Conservation (phyloP, 2,888 invertebrate species). For the Zhuqinia jingwanae region DNA sequence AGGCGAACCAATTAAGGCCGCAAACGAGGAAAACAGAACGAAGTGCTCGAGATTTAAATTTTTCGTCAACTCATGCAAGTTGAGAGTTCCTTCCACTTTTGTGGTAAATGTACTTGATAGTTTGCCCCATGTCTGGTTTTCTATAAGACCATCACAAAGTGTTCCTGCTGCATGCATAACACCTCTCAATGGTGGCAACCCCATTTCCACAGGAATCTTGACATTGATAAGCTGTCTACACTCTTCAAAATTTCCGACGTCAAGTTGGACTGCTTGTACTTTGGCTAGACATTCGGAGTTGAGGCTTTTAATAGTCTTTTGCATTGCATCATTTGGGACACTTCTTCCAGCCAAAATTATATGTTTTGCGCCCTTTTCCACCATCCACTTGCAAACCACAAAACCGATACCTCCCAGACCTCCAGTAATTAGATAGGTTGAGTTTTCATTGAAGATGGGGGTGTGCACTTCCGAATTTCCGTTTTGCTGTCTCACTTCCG, state of each 20-base stretch:
- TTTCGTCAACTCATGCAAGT: constrained; percentile 49
- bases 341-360: constrained; percentile 63
- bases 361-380: constrained; percentile 63
- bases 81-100: constrained; percentile 28
- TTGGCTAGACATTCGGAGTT: not conserved
- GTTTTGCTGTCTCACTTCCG: constrained; percentile 49
- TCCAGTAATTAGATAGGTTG: constrained; percentile 73
- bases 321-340: constrained; percentile 29
- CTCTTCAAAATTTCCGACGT: constrained; percentile 60
- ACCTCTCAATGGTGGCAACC: constrained; percentile 46
- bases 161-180: constrained; percentile 48
- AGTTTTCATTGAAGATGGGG: constrained; percentile 59
- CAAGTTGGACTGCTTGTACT: constrained; percentile 49
- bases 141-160: too few relatives aligned
- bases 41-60: constrained; percentile 56
- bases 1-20: constrained; percentile 11
- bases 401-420: constrained; percentile 74
- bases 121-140: too few relatives aligned
- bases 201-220: not conserved
- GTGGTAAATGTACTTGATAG: constrained; percentile 4
- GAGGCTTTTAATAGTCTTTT: constrained; percentile 26
- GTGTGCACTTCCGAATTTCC: constrained; percentile 36
- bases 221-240: not conserved
- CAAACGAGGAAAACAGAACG: constrained; percentile 56
- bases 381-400: constrained; percentile 72